Base-by-base conservation (phyloP, 2,797 vertebrate genomes). In the Rhadinocentrus ornatus region DNA sequence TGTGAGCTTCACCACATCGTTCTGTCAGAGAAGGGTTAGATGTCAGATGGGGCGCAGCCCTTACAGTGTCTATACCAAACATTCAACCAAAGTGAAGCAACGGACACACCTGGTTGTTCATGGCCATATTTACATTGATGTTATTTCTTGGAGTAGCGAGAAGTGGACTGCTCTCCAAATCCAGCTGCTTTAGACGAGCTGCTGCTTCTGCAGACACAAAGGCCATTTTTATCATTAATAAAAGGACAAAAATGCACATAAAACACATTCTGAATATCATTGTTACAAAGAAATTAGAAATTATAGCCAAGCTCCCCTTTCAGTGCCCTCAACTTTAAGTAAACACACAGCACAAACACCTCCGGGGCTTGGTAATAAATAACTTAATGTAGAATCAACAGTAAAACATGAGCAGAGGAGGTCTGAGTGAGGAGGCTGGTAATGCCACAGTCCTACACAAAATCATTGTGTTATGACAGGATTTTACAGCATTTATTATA, bases 1-100 rank as follows among this genome's bases (percentile, higher is more conserved):
- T 11, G 94, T 94, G 75, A 98, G 85, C 84, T 98, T 99, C 79
- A 96, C 86, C 78, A 97, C 90, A 22, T 97, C 96, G 52, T 96
- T 96, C 97, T 99, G 86, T 41, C 39, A 32, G 46, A 15, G 53
- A 5, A 35, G 1, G n/a, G 27, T 46, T 7, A 12, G 4, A 48
- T 6, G 32, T 37, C 3, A 10, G 9, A 39, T 2, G 15, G 9
- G 12, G 26, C 13, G 41, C 3, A 18, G 11, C 32, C 18, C 4
- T 50, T 6, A 35, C 10, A 5, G 27, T 27, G n/a, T 34, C 29
- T 44, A 8, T 22, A 53, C 39, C 20, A 6, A 15, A 12, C 9
- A 27, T 15, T 16, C 13, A 39, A 41, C 12, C 10, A 9, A 12
- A 20, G 18, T 62, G n/a, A 2, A 20, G 0, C 31, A 27, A 54